These are phyloP conservation scores for Tubulanus polymorphus DNA, from an alignment of 2,888 invertebrate species.

Conservation along the genomic window DNA sequence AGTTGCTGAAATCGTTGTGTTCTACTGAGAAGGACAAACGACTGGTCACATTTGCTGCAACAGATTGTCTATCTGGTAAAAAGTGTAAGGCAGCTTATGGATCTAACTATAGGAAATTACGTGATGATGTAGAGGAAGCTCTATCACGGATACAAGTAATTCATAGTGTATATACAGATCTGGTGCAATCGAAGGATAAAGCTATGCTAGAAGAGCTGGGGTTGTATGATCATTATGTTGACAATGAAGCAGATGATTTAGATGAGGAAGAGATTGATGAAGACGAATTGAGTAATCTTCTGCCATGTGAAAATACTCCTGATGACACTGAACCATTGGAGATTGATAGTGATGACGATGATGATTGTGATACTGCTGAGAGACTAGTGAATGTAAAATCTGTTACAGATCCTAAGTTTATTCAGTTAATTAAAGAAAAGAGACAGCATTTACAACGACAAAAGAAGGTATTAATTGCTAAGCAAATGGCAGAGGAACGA, in stretches of 20 bases:
- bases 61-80: not conserved
- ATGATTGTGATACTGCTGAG: not conserved
- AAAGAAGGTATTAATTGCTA: not conserved
- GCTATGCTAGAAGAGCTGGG: not conserved
- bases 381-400: not conserved
- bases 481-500: not conserved
- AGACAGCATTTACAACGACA: not conserved
- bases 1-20: not conserved
- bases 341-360: constrained; percentile 1
- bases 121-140: not conserved
- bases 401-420: not conserved
- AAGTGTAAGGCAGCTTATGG: not conserved
- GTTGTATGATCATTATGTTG: too few relatives aligned
- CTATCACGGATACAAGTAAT: not conserved
- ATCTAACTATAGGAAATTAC: not conserved
- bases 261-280: not conserved
- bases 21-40: not conserved
- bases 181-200: not conserved
- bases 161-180: not conserved
- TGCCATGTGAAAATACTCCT: not conserved
- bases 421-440: not conserved
- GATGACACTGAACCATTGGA: not conserved
- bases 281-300: not conserved
- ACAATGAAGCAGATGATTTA: not conserved
- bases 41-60: not conserved